Evolutionary conservation across 2,888 invertebrate species (phyloP), one percentile per base, ranked within the genome.

Genomic region (Cryptophagus acutangulus): DNA sequence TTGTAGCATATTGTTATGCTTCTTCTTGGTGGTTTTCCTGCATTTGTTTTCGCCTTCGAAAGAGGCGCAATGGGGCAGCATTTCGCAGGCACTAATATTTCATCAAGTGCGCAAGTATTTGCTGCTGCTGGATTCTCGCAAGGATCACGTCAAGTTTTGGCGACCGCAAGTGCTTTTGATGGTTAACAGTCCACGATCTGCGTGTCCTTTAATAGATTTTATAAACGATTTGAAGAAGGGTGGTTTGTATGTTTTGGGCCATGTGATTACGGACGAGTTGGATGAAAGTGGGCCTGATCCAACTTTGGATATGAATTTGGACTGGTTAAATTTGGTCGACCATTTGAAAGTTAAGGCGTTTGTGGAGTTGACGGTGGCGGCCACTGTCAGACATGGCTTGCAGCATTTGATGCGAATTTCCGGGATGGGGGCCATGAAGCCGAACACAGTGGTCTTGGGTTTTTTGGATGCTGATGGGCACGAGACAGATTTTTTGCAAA

Each of bases 121-220:
- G 6, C 74, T 99, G 0, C 81, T 99, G 69, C 70, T 99, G 65
- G 99, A 99, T 70, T 87, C 90, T 0, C 80, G 99, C 0, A 95
- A 99, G 52, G 91, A 95, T 64, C 99, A 99, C 70, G 96, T 99
- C 2, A 97, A 97, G 73, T 99, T 94, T 71, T 99, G 99, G 99
- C 75, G 97, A 2, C 97, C 97, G 0, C 97, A 99, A 74, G 87
- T 99, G 72, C 71, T 99, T 39, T 73, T 99, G 2, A 75, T 99
- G 69, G 87, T 99, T 1, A 81, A 91, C 0, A 91, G 92, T 42
- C 97, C 97, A 0, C 74, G 95, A 6, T 86, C 91, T 4, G 78
- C 85, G 8, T 89, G 91, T 60, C 92, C 95, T 0, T 75, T 97
- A 29, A 93, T 99, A 24, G 88, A 93, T 70, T 99, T 99, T 69